Conservation (phyloP, 2,113 vertebrate genomes). For the Dicerorhinus sumatrensis region DNA sequence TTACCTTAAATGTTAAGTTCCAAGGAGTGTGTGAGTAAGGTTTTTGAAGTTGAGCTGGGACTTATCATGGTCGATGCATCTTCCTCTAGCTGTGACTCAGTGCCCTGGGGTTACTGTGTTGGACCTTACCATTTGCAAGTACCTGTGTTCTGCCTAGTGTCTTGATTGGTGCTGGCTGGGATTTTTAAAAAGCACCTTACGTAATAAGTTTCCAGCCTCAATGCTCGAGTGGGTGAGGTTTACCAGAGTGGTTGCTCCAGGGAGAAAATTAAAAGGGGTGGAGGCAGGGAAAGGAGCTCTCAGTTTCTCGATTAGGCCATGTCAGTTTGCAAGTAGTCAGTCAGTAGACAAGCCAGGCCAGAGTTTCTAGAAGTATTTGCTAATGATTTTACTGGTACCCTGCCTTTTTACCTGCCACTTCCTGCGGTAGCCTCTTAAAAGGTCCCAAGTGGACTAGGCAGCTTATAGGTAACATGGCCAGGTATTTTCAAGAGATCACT, state of each 20-base stretch:
- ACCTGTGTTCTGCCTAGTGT: constrained; percentile 59
- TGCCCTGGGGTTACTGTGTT: constrained; percentile 48
- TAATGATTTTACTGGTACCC: not conserved
- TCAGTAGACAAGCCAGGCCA: not conserved
- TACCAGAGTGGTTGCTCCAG: constrained; percentile 56
- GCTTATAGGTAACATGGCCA: not conserved
- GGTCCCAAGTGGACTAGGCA: not conserved
- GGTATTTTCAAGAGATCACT: not conserved
- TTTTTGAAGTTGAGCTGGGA: constrained; percentile 42
- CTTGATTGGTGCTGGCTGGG: constrained; percentile 31
- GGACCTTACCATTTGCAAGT: not conserved
- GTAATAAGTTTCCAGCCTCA: constrained; percentile 33
- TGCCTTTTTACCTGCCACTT: not conserved
- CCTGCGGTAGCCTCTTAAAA: not conserved
- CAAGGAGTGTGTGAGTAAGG: not conserved
- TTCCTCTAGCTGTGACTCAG: constrained; percentile 57
- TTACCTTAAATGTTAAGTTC: not conserved
- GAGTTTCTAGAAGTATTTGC: not conserved
- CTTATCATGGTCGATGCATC: constrained; percentile 7
- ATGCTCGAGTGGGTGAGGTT: constrained; percentile 28
- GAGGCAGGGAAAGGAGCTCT: not conserved
- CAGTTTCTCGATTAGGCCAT: constrained; percentile 34
- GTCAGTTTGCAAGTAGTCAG: not conserved
- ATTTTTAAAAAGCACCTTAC: constrained; percentile 56
- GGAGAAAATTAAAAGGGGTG: constrained; percentile 48